Base-by-base conservation (phyloP, 2,797 vertebrate genomes). In the Hephaestus fuliginosus region DNA sequence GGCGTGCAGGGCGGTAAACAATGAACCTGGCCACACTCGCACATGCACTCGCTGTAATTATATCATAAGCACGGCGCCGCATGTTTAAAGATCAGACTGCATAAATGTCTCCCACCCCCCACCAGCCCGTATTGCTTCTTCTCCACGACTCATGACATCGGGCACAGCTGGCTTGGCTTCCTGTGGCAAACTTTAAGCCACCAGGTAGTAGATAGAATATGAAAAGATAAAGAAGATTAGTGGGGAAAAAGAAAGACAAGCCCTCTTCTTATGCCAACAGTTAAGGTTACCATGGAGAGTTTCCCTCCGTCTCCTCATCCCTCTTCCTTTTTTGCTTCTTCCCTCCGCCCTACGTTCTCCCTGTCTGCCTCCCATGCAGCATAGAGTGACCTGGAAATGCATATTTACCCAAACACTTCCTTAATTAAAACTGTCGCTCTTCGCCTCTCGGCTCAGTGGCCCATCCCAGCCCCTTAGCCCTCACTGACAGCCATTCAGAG, bases 361-460 rank as follows among this genome's bases (percentile, higher is more conserved):
- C 56, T 41, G 48, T 61, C 70, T 77, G 51, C 74, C 52, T 74
- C 74, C 53, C 56, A n/a, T 22, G 62, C 65, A 66, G 58, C 49
- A 46, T 51, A 86, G 58, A 55, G 69, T 91, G 91, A 91, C 91
- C 87, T 86, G 89, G 88, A 90, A 92, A 90, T 56, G 80, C 82
- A 62, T 91, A 88, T 92, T 92, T 91, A 90, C 81, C 79, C 87
- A 86, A 91, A 91, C 76, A 72, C 72, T 80, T 76, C 69, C 70
- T 91, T 93, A 93, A 93, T 95, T 93, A 93, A 93, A 93, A 91
- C 69, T 84, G 87, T 88, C 75, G 78, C 76, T 89, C 76, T 65
- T 57, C 77, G 81, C 65, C 83, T 78, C 83, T 80, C 48, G 36
- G 86, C 89, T 89, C 48, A 56, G 69, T 61, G 72, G 83, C 86